Percentiles rank a stretch among this genome's conserved stretches.
These are phyloP conservation scores for Bimastos eiseni DNA, from an alignment of 2,888 invertebrate species.

Conservation along the genomic window DNA sequence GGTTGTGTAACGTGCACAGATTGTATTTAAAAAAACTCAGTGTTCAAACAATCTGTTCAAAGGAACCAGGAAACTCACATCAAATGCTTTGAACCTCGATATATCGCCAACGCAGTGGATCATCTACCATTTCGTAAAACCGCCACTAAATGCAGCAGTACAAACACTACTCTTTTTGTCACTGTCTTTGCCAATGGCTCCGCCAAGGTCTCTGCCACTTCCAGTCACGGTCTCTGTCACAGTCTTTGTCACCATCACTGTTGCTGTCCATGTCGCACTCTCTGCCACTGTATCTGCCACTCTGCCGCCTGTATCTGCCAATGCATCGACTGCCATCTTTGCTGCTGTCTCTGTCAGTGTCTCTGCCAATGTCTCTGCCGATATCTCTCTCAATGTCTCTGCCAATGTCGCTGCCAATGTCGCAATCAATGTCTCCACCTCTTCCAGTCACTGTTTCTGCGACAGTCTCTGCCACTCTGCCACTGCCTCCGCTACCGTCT, in stretches of 20 bases:
- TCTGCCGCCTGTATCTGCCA: no score
- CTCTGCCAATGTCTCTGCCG: no score
- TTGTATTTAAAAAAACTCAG: not conserved
- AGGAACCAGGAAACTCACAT: not conserved
- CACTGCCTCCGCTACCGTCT: not conserved
- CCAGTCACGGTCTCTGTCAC: not conserved
- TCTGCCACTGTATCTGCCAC: not conserved
- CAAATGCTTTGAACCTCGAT: not conserved
- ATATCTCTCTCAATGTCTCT: no score
- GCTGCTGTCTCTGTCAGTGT: no score
- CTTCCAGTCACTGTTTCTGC: no score
- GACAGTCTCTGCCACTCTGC: not conserved
- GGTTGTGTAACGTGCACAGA: not conserved
- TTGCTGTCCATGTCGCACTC: no score
- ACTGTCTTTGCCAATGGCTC: no score
- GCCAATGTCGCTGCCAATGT: no score
- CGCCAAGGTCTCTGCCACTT: not conserved
- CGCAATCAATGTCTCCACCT: no score
- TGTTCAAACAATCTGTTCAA: not conserved
- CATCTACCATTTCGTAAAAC: not conserved
- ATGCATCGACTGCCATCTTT: no score
- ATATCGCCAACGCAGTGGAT: not conserved
- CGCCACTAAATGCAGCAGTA: not conserved
- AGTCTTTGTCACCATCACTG: not conserved
- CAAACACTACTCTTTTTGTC: not conserved